Base-by-base conservation (phyloP, 2,888 invertebrate genomes). In the Zygothrica quintamaculata region DNA sequence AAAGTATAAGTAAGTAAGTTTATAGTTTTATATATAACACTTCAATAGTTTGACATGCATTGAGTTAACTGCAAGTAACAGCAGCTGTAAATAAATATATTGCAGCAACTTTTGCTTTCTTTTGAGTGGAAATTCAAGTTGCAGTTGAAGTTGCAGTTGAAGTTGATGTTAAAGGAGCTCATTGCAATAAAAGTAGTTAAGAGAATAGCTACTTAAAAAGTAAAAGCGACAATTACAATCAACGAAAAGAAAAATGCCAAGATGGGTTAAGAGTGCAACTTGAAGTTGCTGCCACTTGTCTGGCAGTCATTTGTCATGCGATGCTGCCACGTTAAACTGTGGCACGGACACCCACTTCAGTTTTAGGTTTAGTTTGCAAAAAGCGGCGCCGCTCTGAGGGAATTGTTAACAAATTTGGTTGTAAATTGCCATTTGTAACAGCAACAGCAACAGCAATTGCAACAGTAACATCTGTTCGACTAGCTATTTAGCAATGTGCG, bases 401-500 rank as follows among this genome's bases (percentile, higher is more conserved):
- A 81, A 84, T 86, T 84, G 77, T 56, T 75, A 58, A 56, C 84
- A 86, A n/a, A 80, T 81, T 86, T 84, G 84, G 67, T 74, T 65
- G 52, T 37, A 74, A 76, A 80, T 65, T 70, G 74, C 56, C 43
- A 51, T 18, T 18, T 15, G 46, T 16, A 56, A 43, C 39, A 43
- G 36, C 39, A 25, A 40, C 47, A 39, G 39, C 58, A 42, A 18
- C 56, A 57, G 51, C 53, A 44, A 16, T 31, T 26, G 15, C n/a
- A 3, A 33, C 25, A 39, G 9, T 16, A 56, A 39, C 80, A 79
- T 74, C 60, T 84, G 81, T 43, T 58, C 15, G 66, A 61, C 46
- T 62, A 65, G 51, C 73, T 64, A 56, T 58, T 85, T 75, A 66
- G 86, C 62, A 76, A 75, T 69, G 66, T 61, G 59, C 59, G 65